Conservation (phyloP, 2,113 vertebrate genomes). For the Vulpes ferrilata region DNA sequence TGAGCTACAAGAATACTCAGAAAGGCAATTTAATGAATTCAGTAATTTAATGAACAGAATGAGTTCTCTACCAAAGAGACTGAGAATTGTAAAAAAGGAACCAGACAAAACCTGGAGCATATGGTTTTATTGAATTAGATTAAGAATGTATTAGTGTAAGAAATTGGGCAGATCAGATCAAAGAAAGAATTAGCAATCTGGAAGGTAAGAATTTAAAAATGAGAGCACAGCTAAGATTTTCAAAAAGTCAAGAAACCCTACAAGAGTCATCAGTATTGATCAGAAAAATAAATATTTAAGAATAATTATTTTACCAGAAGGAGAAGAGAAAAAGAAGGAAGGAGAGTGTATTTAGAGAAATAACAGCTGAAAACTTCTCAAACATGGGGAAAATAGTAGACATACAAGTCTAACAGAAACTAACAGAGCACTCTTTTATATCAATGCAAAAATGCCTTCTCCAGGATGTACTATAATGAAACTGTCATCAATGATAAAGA, state of each 20-base stretch:
- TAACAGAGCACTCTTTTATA: neutral
- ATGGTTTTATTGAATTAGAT: neutral
- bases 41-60: neutral
- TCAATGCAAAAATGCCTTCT: neutral
- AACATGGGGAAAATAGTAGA: neutral
- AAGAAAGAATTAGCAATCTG: neutral
- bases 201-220: neutral
- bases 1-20: neutral
- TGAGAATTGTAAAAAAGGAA: neutral
- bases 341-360: neutral
- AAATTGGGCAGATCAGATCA: neutral
- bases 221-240: neutral
- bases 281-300: neutral
- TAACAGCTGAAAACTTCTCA: neutral
- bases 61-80: neutral
- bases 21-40: neutral
- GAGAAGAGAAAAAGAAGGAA: neutral
- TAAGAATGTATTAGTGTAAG: neutral
- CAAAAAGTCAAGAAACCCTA: neutral
- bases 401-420: neutral
- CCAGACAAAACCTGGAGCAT: neutral
- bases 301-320: neutral
- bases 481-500: neutral
- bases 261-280: neutral
- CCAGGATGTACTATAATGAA: neutral